Conservation (phyloP, 2,888 invertebrate species). For the Mesopsocus fuscifrons region DNA sequence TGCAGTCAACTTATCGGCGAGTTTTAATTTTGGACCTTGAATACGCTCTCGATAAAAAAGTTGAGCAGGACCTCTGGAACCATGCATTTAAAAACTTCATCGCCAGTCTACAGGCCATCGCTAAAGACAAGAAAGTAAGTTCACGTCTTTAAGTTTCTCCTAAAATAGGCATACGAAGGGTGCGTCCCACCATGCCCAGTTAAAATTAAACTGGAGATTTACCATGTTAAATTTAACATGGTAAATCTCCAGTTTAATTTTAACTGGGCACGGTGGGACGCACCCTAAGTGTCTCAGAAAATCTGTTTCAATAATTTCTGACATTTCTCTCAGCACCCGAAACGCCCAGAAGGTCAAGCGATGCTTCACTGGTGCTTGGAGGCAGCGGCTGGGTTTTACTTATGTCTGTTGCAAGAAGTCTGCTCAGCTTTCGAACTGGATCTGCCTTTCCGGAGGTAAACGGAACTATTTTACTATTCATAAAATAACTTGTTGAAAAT, state of each 20-base stretch:
- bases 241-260: no score
- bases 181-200: no score
- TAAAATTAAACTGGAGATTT: no score
- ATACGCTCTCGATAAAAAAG: constrained; percentile 72
- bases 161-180: no score
- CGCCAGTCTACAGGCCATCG: constrained; percentile 51
- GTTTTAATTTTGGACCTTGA: constrained; percentile 63
- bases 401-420: constrained; percentile 60
- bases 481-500: no score
- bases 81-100: constrained; percentile 77
- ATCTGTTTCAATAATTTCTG: no score
- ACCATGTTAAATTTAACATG: no score
- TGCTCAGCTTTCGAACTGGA: constrained; percentile 65
- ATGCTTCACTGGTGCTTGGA: constrained; percentile 64
- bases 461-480: neutral
- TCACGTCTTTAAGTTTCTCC: no score
- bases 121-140: constrained; percentile 57
- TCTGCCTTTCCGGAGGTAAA: constrained; percentile 46
- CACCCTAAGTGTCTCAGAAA: no score
- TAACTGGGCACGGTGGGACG: no score
- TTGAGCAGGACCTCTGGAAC: constrained; percentile 80
- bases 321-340: constrained; percentile 48
- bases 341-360: constrained; percentile 54
- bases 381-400: constrained; percentile 69
- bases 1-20: constrained; percentile 50